Conservation (phyloP, 2,797 vertebrate species). For the Xiphophorus birchmanni region DNA sequence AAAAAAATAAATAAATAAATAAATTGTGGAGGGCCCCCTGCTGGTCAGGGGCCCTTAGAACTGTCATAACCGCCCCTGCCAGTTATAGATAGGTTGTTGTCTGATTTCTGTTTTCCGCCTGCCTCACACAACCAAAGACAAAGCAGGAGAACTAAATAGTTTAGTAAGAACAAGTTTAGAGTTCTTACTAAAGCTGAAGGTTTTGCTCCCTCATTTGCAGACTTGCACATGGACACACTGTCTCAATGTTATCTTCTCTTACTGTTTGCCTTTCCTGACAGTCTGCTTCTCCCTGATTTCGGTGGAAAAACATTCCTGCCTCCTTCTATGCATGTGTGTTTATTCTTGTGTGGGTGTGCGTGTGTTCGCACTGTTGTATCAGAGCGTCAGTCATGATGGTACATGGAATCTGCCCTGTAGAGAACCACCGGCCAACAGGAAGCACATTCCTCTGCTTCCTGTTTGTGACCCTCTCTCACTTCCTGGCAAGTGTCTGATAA, state of each 20-base stretch:
- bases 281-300: slow-evolving; percentile 74
- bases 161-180: background rate
- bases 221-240: slow-evolving; percentile 43
- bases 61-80: too few relatives aligned
- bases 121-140: background rate
- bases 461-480: slow-evolving; percentile 82
- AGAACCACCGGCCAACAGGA: slow-evolving; percentile 76
- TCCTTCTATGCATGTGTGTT: slow-evolving; percentile 35
- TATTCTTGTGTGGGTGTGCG: slow-evolving; percentile 25
- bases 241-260: slow-evolving; percentile 68
- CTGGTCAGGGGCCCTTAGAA: too few relatives aligned
- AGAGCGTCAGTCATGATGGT: slow-evolving; percentile 69
- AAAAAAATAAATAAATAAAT: too few relatives aligned
- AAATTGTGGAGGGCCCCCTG: too few relatives aligned
- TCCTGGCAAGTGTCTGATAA: slow-evolving; percentile 85
- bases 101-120: background rate
- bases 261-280: slow-evolving; percentile 73
- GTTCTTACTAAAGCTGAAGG: background rate
- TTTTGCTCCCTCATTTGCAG: slow-evolving; percentile 28
- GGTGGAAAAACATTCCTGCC: slow-evolving; percentile 75
- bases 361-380: slow-evolving; percentile 29
- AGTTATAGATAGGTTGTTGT: background rate
- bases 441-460: slow-evolving; percentile 86
- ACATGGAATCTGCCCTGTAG: slow-evolving; percentile 77
- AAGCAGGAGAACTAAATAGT: background rate